Base-by-base conservation (phyloP, 2,797 vertebrate genomes). In the Taenioides sp. region DNA sequence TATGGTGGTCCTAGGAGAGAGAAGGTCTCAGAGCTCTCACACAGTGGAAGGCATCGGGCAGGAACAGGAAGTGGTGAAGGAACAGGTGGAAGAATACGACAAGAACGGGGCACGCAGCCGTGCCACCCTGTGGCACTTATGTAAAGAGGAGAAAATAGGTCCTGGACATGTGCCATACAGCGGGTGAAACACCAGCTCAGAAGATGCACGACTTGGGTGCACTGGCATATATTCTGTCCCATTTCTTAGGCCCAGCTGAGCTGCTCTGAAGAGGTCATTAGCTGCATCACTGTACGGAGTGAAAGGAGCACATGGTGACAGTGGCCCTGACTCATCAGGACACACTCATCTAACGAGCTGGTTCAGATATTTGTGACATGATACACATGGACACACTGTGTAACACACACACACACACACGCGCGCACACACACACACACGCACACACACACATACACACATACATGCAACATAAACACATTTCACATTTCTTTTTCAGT, bases 111-210 rank as follows among this genome's bases (percentile, higher is more conserved):
- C 80, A 89, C 80, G 68, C 75, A 72, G 85, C 80, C 76, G 86
- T 68, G 82, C 84, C 84, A 84, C 84, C 83, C 80, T 78, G 84
- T 86, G 80, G 81, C 81, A 86, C 84, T 94, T 94, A 93, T 89
- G 91, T 93, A 94, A 94, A 93, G 84, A 90, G 89, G 88, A 93
- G 90, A 91, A 93, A 93, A 94, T 91, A 92, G 91, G 86, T 86
- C 84, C 83, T 94, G 93, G 93, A 88, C 43, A 25, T 58, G 79
- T 92, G 91, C 93, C 94, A 93, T 87, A 76, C 84, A 91, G 78
- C 84, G 83, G 82, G 74, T 90, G 92, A 94, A 88, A 93, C 92
- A 93, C 90, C 81, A 75, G 86, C 82, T 84, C 82, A 76, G 83
- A 86, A 85, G 86, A 87, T 78, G 80, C 87, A 85, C 82, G 65